phyloP scores from a whole-genome alignment of 2,113 vertebrate species.

The Centropus unirufus region DNA sequence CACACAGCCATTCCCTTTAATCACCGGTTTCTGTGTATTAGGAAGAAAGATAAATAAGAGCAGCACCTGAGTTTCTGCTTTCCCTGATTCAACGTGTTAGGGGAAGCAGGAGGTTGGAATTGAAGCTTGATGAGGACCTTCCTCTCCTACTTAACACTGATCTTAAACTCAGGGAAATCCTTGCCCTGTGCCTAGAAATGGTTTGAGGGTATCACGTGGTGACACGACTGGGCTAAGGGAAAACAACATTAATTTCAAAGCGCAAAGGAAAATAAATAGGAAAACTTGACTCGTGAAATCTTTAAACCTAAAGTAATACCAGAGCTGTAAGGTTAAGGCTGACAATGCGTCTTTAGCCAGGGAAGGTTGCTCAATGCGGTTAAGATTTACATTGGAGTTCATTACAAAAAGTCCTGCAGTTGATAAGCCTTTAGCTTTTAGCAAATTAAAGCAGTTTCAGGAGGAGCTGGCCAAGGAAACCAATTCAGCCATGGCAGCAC shows the following conservation, averaged over 20 bases:
- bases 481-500: neutral
- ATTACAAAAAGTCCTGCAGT: neutral
- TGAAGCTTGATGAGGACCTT: neutral
- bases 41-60: neutral
- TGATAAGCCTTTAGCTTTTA: neutral
- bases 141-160: neutral
- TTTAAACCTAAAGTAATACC: neutral
- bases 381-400: neutral
- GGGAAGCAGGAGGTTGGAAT: neutral
- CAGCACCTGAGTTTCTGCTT: neutral
- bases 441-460: neutral
- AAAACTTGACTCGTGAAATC: neutral
- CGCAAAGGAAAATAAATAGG: neutral
- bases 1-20: neutral
- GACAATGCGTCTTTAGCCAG: neutral
- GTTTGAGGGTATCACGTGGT: neutral
- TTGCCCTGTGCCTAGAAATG: neutral
- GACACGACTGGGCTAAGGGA: neutral
- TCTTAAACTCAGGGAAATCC: neutral
- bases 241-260: neutral
- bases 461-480: neutral
- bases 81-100: neutral
- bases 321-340: neutral
- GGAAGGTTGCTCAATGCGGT: neutral
- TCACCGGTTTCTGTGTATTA: neutral